These are phyloP conservation scores for Phrynosoma platyrhinos DNA, from an alignment of 2,113 vertebrate genomes.

Conservation along the genomic window DNA sequence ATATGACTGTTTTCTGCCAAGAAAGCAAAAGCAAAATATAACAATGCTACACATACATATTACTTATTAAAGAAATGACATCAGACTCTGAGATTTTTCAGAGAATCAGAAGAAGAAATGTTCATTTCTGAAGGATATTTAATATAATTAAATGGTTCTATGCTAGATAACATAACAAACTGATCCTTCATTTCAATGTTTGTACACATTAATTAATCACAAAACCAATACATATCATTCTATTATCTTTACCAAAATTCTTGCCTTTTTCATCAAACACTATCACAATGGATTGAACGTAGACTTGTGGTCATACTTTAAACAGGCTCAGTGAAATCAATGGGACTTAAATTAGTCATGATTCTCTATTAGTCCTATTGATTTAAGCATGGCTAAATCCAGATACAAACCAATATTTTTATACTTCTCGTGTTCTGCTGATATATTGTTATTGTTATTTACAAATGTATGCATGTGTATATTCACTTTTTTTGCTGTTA, in stretches of 20 bases:
- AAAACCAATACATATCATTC: background rate
- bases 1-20: background rate
- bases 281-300: background rate
- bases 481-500: background rate
- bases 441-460: background rate
- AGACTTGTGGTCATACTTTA: background rate
- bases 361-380: background rate
- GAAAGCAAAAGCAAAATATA: background rate
- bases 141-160: background rate
- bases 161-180: slow-evolving; percentile 2
- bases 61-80: too few relatives aligned
- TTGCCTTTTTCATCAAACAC: background rate
- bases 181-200: background rate
- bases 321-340: background rate
- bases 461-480: background rate
- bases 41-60: too few relatives aligned
- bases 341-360: background rate
- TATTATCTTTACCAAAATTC: slow-evolving; percentile 5
- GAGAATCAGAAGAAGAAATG: background rate
- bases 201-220: background rate
- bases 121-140: background rate
- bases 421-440: background rate
- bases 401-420: background rate
- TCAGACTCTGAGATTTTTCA: background rate
- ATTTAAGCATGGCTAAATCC: background rate